These are phyloP conservation scores for Chouioia cunea DNA, from an alignment of 2,888 invertebrate genomes.

Conservation along the genomic window DNA sequence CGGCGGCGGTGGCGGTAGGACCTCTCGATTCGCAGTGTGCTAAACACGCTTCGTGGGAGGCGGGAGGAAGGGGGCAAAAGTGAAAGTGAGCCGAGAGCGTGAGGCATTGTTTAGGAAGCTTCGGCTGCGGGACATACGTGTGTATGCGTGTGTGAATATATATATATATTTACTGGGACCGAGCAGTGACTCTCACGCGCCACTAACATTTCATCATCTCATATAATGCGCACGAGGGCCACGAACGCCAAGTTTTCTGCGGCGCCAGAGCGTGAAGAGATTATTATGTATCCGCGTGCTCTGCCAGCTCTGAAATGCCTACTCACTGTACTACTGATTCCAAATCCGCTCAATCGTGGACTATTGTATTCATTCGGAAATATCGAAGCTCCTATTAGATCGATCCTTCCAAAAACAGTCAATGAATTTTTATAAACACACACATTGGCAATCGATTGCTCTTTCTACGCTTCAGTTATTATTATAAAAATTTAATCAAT, in stretches of 20 bases:
- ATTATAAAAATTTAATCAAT: no score
- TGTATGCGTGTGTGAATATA: no score
- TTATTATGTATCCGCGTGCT: background rate
- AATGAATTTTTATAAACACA: no score
- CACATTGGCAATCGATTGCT: no score
- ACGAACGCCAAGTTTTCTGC: constrained; percentile 31
- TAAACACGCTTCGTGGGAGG: constrained; percentile 29
- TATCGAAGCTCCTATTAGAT: no score
- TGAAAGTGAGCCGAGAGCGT: constrained; percentile 63
- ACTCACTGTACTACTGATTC: no score
- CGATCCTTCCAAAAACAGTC: no score
- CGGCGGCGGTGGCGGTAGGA: background rate
- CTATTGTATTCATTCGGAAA: no score
- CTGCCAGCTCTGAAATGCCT: background rate
- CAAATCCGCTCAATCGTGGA: no score
- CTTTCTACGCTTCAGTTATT: no score
- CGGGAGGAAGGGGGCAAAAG: constrained; percentile 52
- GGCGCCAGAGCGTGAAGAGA: constrained; percentile 20
- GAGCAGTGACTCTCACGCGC: constrained; percentile 62
- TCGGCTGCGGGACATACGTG: constrained; percentile 47
- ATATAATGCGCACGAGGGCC: constrained; percentile 4
- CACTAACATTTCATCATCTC: constrained; percentile 37
- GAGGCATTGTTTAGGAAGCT: constrained; percentile 68
- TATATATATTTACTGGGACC: background rate
- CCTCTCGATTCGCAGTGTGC: constrained; percentile 3